phyloP scores from a whole-genome alignment of 2,888 invertebrate genomes.

The Fragum whitleyi region DNA sequence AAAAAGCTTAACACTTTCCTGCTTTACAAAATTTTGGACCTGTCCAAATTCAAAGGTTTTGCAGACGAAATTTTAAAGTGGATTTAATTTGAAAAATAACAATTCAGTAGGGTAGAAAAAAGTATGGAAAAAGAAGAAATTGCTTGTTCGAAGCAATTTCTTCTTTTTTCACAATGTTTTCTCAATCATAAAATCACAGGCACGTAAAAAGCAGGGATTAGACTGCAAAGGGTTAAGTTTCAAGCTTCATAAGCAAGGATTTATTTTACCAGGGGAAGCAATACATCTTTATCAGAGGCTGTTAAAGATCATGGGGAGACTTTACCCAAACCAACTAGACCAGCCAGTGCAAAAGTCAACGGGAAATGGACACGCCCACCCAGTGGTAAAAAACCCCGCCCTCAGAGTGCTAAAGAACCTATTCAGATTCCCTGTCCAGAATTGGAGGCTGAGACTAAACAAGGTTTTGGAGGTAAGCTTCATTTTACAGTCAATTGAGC shows the following conservation, averaged over 20 bases:
- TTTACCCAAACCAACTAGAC: conserved; percentile 62
- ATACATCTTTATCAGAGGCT: conserved; percentile 75
- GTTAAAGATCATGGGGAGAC: conserved; percentile 67
- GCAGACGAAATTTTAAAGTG: no score
- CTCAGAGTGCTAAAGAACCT: conserved; percentile 77
- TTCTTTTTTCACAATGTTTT: no score
- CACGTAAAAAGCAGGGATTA: no score
- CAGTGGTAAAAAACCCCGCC: conserved; percentile 72
- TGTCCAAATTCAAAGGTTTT: no score
- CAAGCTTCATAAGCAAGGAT: no score
- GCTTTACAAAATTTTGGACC: no score
- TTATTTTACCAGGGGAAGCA: conserved; percentile 73
- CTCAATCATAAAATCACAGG: no score
- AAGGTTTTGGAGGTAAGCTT: conserved; percentile 46
- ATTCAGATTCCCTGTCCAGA: conserved; percentile 37
- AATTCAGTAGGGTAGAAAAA: no score
- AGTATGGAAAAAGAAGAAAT: no score
- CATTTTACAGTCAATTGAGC: neutral
- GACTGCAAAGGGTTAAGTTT: no score
- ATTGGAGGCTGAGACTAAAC: conserved; percentile 24
- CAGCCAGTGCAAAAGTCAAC: conserved; percentile 72
- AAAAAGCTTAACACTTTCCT: neutral
- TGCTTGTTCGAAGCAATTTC: no score
- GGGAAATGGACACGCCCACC: conserved; percentile 63
- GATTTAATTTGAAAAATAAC: no score